A percentile compares a stretch with the other conserved stretches of the same genome.
Conservation (phyloP, 2,888 invertebrate genomes). For the Esperia sulphurella region DNA sequence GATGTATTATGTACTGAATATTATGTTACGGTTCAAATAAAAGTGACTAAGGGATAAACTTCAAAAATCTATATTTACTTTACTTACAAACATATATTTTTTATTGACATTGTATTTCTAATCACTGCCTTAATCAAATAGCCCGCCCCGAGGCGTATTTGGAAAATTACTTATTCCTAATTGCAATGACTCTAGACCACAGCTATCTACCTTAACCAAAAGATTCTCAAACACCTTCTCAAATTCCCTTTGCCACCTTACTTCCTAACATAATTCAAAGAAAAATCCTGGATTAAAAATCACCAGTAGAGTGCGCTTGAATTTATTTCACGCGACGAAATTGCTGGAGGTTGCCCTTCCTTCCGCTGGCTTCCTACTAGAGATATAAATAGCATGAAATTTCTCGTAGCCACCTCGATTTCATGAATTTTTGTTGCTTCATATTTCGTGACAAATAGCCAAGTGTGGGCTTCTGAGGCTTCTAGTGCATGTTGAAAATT, state of each 20-base stretch:
- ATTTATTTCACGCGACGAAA: constrained; percentile 51
- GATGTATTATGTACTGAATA: no score
- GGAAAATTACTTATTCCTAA: no score
- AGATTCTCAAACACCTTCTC: no score
- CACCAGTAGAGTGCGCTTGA: constrained; percentile 38
- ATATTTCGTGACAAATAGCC: constrained; percentile 57
- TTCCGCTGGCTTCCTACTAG: constrained; percentile 28
- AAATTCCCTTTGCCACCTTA: constrained; percentile 14
- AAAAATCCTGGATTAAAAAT: constrained; percentile 52
- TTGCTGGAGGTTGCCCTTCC: constrained; percentile 48
- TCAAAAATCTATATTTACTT: no score
- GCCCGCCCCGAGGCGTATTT: no score
- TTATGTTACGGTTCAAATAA: no score
- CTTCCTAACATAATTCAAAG: constrained; percentile 51
- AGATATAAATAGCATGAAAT: constrained; percentile 39
- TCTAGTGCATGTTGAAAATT: constrained; percentile 13
- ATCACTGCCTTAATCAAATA: no score
- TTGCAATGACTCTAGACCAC: no score
- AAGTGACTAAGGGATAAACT: no score
- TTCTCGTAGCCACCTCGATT: constrained; percentile 40
- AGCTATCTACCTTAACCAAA: no score
- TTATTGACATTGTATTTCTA: no score
- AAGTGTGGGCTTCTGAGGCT: constrained; percentile 22
- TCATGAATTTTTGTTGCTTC: constrained; percentile 57
- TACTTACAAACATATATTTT: no score